phyloP scores from a whole-genome alignment of 2,888 invertebrate genomes.

The Sicus ferrugineus region DNA sequence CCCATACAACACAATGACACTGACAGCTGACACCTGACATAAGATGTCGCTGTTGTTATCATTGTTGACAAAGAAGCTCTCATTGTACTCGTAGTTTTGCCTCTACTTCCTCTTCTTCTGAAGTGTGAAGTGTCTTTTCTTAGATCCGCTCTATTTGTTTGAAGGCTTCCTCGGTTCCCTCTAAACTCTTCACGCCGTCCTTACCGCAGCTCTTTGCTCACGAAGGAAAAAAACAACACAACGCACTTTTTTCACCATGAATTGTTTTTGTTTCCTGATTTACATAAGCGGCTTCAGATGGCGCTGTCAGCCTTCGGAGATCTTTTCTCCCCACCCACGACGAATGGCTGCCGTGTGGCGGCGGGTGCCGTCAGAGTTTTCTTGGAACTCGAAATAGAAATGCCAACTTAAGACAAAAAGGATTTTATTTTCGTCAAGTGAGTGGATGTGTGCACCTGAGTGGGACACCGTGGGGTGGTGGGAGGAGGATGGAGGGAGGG shows the following conservation, averaged over 20 bases:
- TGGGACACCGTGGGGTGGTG: constrained; percentile 44
- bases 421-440: constrained; percentile 50
- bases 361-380: constrained; percentile 45
- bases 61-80: constrained; percentile 32
- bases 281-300: constrained; percentile 54
- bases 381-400: constrained; percentile 55
- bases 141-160: neutral
- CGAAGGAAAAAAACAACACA: no score
- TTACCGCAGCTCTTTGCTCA: no score
- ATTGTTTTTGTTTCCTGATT: constrained; percentile 45
- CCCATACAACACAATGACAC: no score
- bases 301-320: constrained; percentile 22
- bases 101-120: constrained; percentile 55
- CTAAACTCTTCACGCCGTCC: neutral
- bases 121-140: neutral
- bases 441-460: constrained; percentile 38
- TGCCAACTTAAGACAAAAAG: constrained; percentile 60
- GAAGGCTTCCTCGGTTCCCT: constrained; percentile 7
- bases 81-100: neutral
- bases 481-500: constrained; percentile 46
- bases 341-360: constrained; percentile 42
- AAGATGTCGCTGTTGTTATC: constrained; percentile 44
- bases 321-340: constrained; percentile 31
- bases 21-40: constrained; percentile 58
- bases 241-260: constrained; percentile 14